Conservation (phyloP, 2,797 vertebrate species). For the Leuciscus waleckii region DNA sequence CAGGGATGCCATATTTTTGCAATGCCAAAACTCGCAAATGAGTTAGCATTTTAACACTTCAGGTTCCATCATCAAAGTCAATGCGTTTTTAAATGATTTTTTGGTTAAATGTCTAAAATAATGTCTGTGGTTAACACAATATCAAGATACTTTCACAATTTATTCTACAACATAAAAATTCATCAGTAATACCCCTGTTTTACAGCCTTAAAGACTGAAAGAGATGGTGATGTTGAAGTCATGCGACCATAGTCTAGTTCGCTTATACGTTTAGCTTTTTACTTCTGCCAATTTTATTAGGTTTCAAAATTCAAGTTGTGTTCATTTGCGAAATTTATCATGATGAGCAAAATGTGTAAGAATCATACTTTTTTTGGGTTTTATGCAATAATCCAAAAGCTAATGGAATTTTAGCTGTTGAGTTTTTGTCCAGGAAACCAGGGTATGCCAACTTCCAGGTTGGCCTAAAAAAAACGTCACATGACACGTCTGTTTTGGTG, state of each 20-base stretch:
- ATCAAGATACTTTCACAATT: background rate
- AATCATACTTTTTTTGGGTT: background rate
- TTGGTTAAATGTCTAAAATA: background rate
- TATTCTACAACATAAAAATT: background rate
- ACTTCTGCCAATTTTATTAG: background rate
- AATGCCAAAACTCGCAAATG: background rate
- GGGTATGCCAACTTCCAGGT: background rate
- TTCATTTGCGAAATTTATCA: background rate
- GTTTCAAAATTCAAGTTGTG: background rate
- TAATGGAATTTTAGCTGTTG: background rate
- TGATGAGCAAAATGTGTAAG: background rate
- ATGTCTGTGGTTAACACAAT: background rate
- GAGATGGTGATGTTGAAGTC: too few species aligned
- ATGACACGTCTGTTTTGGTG: background rate
- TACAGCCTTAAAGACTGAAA: background rate
- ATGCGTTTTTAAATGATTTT: background rate
- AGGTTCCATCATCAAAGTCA: background rate
- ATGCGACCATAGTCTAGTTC: too few species aligned
- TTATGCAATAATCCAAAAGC: background rate
- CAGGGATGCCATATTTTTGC: background rate
- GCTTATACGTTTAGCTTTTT: background rate
- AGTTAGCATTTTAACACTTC: background rate
- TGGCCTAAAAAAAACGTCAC: background rate
- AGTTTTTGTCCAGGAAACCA: background rate
- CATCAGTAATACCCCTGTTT: background rate